A percentile compares a stretch with the other conserved stretches of the same genome.
Evolutionary conservation across 2,797 vertebrate genomes (phyloP).

Genomic region (Manis pentadactyla): DNA sequence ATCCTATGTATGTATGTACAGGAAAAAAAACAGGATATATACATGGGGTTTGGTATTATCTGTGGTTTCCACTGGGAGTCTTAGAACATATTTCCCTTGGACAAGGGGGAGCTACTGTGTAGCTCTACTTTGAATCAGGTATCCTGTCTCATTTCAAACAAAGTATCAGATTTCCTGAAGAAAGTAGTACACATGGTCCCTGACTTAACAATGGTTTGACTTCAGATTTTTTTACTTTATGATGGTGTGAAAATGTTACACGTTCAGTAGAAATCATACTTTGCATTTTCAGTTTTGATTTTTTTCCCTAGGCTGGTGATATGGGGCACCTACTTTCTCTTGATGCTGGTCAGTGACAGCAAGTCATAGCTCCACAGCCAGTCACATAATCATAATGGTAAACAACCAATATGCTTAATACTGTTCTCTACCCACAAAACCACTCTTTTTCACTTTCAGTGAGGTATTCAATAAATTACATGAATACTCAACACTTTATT

Average conservation of each 20-base stretch:
- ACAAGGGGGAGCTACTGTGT: neutral
- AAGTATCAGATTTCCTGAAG: conserved; percentile 69
- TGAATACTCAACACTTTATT: neutral
- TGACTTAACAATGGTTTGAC: neutral
- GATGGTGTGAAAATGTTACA: neutral
- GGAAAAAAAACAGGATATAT: neutral
- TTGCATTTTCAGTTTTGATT: neutral
- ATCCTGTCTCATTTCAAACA: conserved; percentile 44
- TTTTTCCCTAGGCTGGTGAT: neutral
- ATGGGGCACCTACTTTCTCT: neutral
- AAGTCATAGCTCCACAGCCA: neutral
- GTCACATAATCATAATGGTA: neutral
- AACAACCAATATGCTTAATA: neutral
- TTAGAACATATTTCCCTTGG: neutral
- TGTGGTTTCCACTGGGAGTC: neutral
- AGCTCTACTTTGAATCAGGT: conserved; percentile 41
- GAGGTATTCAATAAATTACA: neutral
- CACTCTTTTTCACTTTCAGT: neutral
- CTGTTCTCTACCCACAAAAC: neutral
- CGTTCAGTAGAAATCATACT: neutral
- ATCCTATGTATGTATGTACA: neutral
- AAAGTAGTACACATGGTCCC: neutral
- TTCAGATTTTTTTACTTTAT: neutral
- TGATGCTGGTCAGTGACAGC: neutral
- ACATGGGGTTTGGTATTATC: neutral